Conservation (phyloP, 2,888 invertebrate species). For the Synergus umbraculus region DNA sequence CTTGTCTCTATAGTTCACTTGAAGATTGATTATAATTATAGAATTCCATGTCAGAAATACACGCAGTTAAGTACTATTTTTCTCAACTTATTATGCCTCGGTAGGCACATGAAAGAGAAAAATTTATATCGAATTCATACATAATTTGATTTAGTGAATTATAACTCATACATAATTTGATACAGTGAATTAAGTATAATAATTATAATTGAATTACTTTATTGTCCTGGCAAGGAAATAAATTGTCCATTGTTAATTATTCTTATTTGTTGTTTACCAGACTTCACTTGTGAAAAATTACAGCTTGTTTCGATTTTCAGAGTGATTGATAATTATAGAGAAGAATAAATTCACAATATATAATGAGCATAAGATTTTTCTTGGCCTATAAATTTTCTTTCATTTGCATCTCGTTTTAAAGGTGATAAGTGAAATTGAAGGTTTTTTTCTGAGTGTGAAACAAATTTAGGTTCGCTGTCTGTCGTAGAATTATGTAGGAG, state of each 20-base stretch:
- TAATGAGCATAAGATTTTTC: neutral
- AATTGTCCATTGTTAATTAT: neutral
- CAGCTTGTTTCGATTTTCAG: neutral
- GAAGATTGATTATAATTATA: neutral
- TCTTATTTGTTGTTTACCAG: too few relatives aligned
- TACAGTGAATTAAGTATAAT: neutral
- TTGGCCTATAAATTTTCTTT: neutral
- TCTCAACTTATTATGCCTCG: neutral
- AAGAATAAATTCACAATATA: neutral
- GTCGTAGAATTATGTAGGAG: conserved; percentile 1
- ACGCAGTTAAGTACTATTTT: neutral
- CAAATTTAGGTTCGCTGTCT: neutral
- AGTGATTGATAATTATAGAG: neutral
- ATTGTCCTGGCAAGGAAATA: neutral
- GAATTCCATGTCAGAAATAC: neutral
- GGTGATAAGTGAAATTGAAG: conserved; percentile 2
- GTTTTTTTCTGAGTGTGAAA: neutral
- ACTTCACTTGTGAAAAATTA: neutral
- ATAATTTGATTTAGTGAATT: neutral
- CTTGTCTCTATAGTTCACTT: neutral
- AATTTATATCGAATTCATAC: neutral
- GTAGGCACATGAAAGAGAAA: neutral
- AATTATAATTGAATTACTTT: neutral
- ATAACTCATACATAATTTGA: neutral
- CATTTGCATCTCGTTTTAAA: neutral